Conservation (phyloP, 2,113 vertebrate genomes). For the Stictonetta naevosa region DNA sequence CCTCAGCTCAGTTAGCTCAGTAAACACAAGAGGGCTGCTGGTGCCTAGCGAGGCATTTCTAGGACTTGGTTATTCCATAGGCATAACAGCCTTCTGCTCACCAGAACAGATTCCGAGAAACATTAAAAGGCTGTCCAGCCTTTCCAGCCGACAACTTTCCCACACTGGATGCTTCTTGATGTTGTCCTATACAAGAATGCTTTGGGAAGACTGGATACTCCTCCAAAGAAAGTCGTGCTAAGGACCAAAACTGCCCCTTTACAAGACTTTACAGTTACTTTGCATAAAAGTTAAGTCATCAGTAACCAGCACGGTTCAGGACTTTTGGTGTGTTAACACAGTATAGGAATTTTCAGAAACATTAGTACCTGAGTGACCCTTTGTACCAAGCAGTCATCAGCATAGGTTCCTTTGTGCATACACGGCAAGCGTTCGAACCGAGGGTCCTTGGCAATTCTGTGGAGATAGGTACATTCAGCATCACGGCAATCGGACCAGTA, state of each 20-base stretch:
- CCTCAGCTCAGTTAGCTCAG: background rate
- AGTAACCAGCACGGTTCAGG: background rate
- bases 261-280: background rate
- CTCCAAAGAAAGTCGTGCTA: background rate
- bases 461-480: background rate
- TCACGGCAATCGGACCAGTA: background rate
- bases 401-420: slow-evolving; percentile 94
- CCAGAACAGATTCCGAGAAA: background rate
- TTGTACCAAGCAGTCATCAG: slow-evolving; percentile 97
- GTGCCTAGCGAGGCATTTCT: background rate
- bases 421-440: slow-evolving; percentile 95
- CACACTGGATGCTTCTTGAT: background rate
- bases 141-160: background rate
- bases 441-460: slow-evolving; percentile 95
- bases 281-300: background rate
- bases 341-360: background rate
- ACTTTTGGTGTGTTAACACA: background rate
- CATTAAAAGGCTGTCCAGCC: background rate
- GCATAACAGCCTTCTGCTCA: background rate
- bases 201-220: background rate
- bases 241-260: background rate
- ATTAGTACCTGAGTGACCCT: slow-evolving; percentile 93
- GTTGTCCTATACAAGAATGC: background rate
- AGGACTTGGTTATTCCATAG: background rate
- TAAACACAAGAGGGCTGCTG: background rate